phyloP scores from a whole-genome alignment of 2,797 vertebrate species.

The Notolepis coatsorum region DNA sequence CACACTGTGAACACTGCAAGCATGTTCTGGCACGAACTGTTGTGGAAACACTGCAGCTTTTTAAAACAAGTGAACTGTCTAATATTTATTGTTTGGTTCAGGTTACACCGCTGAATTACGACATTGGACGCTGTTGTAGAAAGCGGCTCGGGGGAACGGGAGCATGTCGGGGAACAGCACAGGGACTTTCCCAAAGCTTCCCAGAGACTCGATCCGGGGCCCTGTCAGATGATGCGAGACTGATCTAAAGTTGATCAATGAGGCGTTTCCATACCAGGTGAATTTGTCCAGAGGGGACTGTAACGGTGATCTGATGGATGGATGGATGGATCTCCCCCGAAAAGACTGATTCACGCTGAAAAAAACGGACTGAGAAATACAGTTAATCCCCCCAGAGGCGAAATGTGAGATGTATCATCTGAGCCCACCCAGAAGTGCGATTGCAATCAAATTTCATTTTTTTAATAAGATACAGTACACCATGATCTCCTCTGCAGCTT shows the following conservation, averaged over 20 bases:
- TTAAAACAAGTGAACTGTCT: slow-evolving; percentile 67
- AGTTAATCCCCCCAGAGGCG: slow-evolving; percentile 61
- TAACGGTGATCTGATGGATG: slow-evolving; percentile 28
- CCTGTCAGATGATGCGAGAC: neutral
- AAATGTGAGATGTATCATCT: slow-evolving; percentile 52
- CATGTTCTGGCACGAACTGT: slow-evolving; percentile 65
- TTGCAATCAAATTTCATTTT: slow-evolving; percentile 55
- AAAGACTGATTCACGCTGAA: neutral
- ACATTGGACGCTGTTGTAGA: slow-evolving; percentile 45
- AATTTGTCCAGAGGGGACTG: slow-evolving; percentile 28
- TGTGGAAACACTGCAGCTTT: slow-evolving; percentile 68
- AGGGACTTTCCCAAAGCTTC: slow-evolving; percentile 68
- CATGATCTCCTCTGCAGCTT: slow-evolving; percentile 52
- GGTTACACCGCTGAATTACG: slow-evolving; percentile 65
- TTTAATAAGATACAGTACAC: slow-evolving; percentile 67
- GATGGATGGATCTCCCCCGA: slow-evolving; percentile 8
- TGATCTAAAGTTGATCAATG: neutral
- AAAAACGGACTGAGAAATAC: slow-evolving; percentile 63
- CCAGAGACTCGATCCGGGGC: too few species aligned
- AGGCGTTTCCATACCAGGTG: slow-evolving; percentile 11
- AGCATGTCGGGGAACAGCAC: slow-evolving; percentile 17
- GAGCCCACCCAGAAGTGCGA: slow-evolving; percentile 78
- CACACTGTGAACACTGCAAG: slow-evolving; percentile 23
- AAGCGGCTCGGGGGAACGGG: slow-evolving; percentile 18
- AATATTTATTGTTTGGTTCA: slow-evolving; percentile 77